A percentile compares a stretch with the other conserved stretches of the same genome.
phyloP scores from a whole-genome alignment of 1,140 invertebrate genomes.

The Amphibalanus amphitrite region DNA sequence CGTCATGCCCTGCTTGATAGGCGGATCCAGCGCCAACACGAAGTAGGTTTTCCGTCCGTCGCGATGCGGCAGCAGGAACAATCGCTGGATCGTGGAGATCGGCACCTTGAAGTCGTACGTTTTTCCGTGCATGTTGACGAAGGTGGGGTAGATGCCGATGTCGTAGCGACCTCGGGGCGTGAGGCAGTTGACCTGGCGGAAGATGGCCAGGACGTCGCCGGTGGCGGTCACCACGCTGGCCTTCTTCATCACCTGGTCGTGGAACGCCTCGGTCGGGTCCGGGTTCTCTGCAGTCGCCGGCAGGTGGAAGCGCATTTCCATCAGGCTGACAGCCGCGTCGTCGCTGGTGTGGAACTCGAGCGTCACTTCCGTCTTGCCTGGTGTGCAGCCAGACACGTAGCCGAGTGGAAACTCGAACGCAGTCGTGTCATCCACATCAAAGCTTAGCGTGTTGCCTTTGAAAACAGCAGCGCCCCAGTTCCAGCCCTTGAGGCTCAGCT shows the following conservation, averaged over 20 bases:
- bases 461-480: slow-evolving; percentile 97
- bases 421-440: slow-evolving; percentile 72
- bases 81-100: slow-evolving; percentile 78
- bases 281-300: slow-evolving; percentile 63
- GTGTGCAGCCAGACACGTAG: slow-evolving; percentile 88
- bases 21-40: slow-evolving; percentile 94
- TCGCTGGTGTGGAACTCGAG: slow-evolving; percentile 98
- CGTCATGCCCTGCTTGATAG: slow-evolving; percentile 98
- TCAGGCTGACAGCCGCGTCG: slow-evolving; percentile 86
- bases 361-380: slow-evolving; percentile 97
- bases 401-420: slow-evolving; percentile 93
- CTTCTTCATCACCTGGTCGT: slow-evolving; percentile 82
- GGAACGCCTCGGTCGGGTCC: slow-evolving; percentile 87
- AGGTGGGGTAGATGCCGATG: slow-evolving; percentile 93
- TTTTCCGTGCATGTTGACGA: slow-evolving; percentile 98
- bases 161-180: slow-evolving; percentile 99
- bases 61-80: slow-evolving; percentile 92
- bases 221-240: slow-evolving; percentile 94
- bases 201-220: slow-evolving; percentile 92
- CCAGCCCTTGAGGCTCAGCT: slow-evolving; percentile 91
- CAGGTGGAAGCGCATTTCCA: slow-evolving; percentile 97
- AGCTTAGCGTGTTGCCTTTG: slow-evolving; percentile 73
- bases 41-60: slow-evolving; percentile 97
- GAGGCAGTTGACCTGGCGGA: slow-evolving; percentile 91
- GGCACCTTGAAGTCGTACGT: slow-evolving; percentile 99